phyloP scores from a whole-genome alignment of 2,888 invertebrate genomes.

The Drosophila multiciliata region DNA sequence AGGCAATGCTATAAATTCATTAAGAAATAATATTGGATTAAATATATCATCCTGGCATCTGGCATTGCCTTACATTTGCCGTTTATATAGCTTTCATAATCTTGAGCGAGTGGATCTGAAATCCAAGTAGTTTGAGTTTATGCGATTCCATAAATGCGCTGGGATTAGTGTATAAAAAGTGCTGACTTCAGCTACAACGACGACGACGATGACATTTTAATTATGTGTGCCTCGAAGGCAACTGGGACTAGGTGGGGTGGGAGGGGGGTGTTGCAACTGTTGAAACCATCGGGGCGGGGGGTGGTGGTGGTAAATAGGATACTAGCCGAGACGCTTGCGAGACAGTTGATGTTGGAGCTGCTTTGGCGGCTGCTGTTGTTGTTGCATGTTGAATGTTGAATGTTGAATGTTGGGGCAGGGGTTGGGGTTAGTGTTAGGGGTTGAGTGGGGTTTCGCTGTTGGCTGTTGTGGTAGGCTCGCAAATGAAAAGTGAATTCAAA shows the following conservation, averaged over 20 bases:
- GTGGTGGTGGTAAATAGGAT: slow-evolving; percentile 25
- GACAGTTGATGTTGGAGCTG: slow-evolving; percentile 54
- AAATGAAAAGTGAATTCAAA: slow-evolving; percentile 78
- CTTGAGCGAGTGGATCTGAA: neutral
- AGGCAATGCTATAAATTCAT: neutral
- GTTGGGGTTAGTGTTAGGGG: slow-evolving; percentile 7
- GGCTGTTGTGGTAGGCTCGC: slow-evolving; percentile 27
- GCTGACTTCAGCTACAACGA: slow-evolving; percentile 53
- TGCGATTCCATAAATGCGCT: slow-evolving; percentile 4
- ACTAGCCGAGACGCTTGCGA: slow-evolving; percentile 70
- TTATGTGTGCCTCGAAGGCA: slow-evolving; percentile 73
- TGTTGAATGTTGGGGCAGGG: neutral
- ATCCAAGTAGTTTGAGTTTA: neutral
- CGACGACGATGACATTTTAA: slow-evolving; percentile 72
- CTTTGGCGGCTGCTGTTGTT: slow-evolving; percentile 7
- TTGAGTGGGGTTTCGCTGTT: slow-evolving; percentile 5
- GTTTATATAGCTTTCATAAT: slow-evolving; percentile 2
- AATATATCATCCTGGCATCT: neutral
- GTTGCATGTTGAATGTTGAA: neutral
- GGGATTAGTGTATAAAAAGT: slow-evolving; percentile 51
- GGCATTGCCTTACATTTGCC: neutral
- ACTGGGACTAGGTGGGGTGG: slow-evolving; percentile 29
- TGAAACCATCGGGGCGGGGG: neutral
- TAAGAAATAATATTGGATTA: neutral
- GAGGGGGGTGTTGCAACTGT: slow-evolving; percentile 3